Evolutionary conservation across 2,113 vertebrate species (phyloP), one percentile per base, ranked within the genome.

Genomic region (Taurulus bubalis): DNA sequence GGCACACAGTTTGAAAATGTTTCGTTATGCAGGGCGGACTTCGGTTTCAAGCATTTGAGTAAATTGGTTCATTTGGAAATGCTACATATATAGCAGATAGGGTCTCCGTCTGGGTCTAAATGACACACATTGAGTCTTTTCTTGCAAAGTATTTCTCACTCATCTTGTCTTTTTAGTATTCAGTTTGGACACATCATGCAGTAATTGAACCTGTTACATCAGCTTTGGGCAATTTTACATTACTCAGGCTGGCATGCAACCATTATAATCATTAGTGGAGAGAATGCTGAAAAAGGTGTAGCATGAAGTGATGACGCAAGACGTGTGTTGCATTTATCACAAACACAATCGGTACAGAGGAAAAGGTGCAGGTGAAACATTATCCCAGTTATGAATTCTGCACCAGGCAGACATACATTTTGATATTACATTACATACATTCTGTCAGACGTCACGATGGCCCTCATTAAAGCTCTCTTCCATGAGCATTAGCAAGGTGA

Each of bases 131-230:
- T 81, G 81, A 86, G 88, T 90, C 83, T 20, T 26, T 76, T 82
- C 45, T 80, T 77, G 28, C 28, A 71, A 62, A 77, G 75, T 75
- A 82, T 81, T 85, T 87, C 49, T 87, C 66, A 69, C 59, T 69
- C 71, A 42, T 53, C 55, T 77, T 1, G 45, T 72, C 65, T 77
- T 58, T 71, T 86, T 90, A 58, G 80, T 70, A 87, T 89, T 85
- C 88, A 60, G 65, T 73, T 38, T 77, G 70, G 80, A 59, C 70
- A 51, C 53, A 40, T 75, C 34, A 5, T 72, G 75, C 63, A 75
- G 68, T 83, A 85, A 91, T 86, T 85, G 84, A 81, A 88, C 84
- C 82, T 63, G 77, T 89, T 86, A 81, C 80, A 83, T 80, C 71
- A 83, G 59, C 76, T 82, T 58, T 34, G 81, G 78, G 26, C 77